Evolutionary conservation across 2,797 vertebrate species (phyloP), one percentile per base, ranked within the genome.

Genomic region (Caiman crocodilus): DNA sequence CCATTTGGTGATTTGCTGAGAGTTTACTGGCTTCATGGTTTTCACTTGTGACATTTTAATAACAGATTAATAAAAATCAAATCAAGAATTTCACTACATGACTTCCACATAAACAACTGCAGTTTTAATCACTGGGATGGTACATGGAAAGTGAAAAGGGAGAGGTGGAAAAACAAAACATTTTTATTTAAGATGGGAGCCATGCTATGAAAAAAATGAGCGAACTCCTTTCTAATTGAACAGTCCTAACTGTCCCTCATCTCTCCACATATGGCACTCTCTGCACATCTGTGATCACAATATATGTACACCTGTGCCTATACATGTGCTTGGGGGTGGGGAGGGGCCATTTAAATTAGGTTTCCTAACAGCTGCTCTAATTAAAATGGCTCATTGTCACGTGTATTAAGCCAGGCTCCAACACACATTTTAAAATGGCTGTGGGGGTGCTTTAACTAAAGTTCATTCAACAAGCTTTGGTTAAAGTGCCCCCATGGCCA

Each of bases 1-100:
- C 15, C 65, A 17, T 69, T 35, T 0, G 0, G 17, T 30, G 82
- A 5, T 13, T 3, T 2, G 50, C 1, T 1, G 28, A 64, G 78
- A 55, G 56, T 59, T 76, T 21, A 3, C 56, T 2, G 30, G 74
- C 30, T 87, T 89, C 83, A 3, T 42, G 82, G 5, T 18, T 90
- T 77, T 79, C 87, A 75, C n/a, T 64, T 4, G 59, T 67, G 80
- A 50, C 55, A 32, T 25, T 2, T 0, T 2, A 1, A 13, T 50
- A 76, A 71, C 25, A 3, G 50, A 57, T 26, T 58, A 77, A 60
- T n/a, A 67, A 61, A 69, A 82, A 55, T 58, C 63, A 63, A 50
- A 5, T 83, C 60, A 1, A 1, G 61, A 83, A 35, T 5, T 7
- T 89, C 59, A 57, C 10, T 12, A 23, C 0, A 35, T 18, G 82